A percentile compares a stretch with the other conserved stretches of the same genome.
Evolutionary conservation across 2,113 vertebrate genomes (phyloP).

Genomic region (Callorhinus ursinus): DNA sequence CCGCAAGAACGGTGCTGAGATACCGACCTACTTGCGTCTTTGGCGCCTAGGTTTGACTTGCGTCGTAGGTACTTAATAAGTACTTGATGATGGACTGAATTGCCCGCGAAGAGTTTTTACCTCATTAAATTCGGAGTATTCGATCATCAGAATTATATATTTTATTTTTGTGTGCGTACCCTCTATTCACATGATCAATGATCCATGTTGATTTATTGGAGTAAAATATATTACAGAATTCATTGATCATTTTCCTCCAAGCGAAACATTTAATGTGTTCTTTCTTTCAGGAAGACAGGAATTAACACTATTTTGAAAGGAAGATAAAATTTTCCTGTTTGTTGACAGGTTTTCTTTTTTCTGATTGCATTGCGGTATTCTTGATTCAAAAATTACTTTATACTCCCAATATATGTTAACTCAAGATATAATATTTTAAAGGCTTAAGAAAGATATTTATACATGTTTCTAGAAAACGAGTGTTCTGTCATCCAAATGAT

Average conservation of each 20-base stretch:
- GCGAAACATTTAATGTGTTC: neutral
- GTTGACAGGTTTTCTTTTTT: slow-evolving; percentile 5
- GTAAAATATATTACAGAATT: neutral
- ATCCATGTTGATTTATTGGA: neutral
- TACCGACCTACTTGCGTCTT: neutral
- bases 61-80: neutral
- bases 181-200: neutral
- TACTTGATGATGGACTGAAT: neutral
- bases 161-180: neutral
- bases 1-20: neutral
- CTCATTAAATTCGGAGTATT: neutral
- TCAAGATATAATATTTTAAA: neutral
- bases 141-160: neutral
- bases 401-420: neutral
- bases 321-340: neutral
- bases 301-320: neutral
- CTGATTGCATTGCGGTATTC: neutral
- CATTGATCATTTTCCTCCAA: neutral
- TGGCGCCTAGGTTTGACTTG: neutral
- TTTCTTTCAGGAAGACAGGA: neutral
- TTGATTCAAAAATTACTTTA: neutral
- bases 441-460: neutral
- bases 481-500: neutral
- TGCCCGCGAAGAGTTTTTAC: neutral
- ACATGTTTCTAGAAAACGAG: neutral